Evolutionary conservation across 2,797 vertebrate species (phyloP), one percentile per base, ranked within the genome.

Genomic region (Onychomys torridus): DNA sequence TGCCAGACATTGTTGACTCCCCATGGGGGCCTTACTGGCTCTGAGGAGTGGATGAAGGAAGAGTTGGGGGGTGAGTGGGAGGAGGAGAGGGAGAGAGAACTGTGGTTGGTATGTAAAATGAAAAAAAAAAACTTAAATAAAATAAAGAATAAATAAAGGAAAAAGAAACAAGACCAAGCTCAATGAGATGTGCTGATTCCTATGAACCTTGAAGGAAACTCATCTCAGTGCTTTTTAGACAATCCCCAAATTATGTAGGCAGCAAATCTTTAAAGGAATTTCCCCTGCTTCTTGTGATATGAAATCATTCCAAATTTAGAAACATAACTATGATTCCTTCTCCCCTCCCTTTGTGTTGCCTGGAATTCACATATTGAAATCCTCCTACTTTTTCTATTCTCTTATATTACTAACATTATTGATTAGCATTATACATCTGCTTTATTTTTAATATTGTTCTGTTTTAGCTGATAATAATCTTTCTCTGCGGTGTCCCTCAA

Each of bases 221-320:
- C 21, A 83, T 76, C 32, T 79, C 43, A 87, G 27, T 49, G 46
- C 55, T 77, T 65, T 11, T 73, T 71, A 49, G 3, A 9, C n/a
- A 2, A 88, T 63, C 57, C 49, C 8, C 71, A 21, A 87, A 81
- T 67, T 86, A 1, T 46, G 21, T 92, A 17, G 63, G 10, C 10
- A 46, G 3, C 4, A 49, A n/a, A 40, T 4, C 1, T 17, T 89
- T 40, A 32, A 78, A 63, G 10, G 10, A 95, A 11, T 16, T 40
- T 10, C 7, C 3, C 5, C 2, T 79, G 4, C 10, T 65, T 2
- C 0, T 69, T 5, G 27, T 2, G 5, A 34, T 40, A 3, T n/a
- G 2, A 90, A 87, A 13, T 87, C 6, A 75, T 43, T 81, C 4
- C n/a, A 37, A 49, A 46, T 10, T 75, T 57, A 61, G n/a, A 84